These are phyloP conservation scores for Scaeva pyrastri DNA, from an alignment of 2,888 invertebrate species.

Conservation along the genomic window DNA sequence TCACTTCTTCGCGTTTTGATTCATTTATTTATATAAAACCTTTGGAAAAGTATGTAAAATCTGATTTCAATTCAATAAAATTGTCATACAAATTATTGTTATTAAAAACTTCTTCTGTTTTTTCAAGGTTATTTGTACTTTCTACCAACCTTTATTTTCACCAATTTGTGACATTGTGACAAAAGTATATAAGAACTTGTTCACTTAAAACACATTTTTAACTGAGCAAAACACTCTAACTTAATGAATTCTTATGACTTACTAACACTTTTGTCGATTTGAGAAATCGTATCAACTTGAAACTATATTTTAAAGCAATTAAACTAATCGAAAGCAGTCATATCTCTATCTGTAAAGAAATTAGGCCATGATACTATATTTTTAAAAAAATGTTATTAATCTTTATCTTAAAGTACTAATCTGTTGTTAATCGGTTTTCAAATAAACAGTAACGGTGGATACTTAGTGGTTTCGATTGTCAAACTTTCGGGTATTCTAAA, in stretches of 20 bases:
- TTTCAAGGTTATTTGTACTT: background rate
- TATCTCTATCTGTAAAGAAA: background rate
- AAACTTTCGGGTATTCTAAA: no score
- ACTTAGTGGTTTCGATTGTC: no score
- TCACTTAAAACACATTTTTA: background rate
- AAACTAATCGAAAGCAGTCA: background rate
- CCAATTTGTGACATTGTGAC: background rate
- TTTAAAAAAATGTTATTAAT: background rate
- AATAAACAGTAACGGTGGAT: no score
- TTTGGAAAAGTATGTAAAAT: no score
- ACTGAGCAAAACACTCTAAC: background rate
- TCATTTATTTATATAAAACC: no score
- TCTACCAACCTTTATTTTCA: conserved; percentile 1
- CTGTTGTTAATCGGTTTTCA: background rate
- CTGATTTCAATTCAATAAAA: no score
- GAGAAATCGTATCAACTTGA: background rate
- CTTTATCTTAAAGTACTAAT: background rate
- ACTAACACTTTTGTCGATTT: background rate
- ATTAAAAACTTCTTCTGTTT: no score
- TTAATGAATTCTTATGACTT: background rate
- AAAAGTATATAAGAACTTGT: background rate
- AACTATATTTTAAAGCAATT: background rate
- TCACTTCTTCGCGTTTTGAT: no score
- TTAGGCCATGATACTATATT: background rate
- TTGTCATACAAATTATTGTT: no score